phyloP scores from a whole-genome alignment of 1,140 invertebrate genomes.

The Macrobrachium nipponense region DNA sequence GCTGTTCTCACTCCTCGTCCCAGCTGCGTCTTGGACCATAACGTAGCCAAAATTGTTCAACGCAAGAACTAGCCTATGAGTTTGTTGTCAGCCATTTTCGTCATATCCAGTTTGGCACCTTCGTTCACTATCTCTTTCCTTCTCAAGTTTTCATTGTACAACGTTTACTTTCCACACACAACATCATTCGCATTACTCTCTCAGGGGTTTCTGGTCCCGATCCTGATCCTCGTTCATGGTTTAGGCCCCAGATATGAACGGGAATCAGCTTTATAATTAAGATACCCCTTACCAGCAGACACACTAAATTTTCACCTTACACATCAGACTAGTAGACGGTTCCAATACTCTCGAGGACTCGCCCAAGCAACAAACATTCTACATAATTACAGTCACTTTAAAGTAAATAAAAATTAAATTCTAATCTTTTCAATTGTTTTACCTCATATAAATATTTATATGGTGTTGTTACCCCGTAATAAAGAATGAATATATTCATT shows the following conservation, averaged over 20 bases:
- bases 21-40: slow-evolving; percentile 54
- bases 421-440: background rate
- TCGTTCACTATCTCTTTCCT: slow-evolving; percentile 27
- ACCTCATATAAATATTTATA: background rate
- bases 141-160: slow-evolving; percentile 52
- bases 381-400: background rate
- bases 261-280: background rate
- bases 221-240: slow-evolving; percentile 45
- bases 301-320: slow-evolving; percentile 38
- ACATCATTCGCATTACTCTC: slow-evolving; percentile 36
- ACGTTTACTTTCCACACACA: slow-evolving; percentile 29
- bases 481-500: background rate
- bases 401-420: background rate
- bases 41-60: slow-evolving; percentile 36
- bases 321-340: slow-evolving; percentile 42
- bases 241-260: slow-evolving; percentile 24
- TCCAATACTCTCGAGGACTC: slow-evolving; percentile 28
- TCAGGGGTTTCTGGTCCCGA: slow-evolving; percentile 36
- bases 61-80: background rate
- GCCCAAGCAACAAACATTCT: background rate
- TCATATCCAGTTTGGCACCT: slow-evolving; percentile 32
- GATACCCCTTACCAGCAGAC: slow-evolving; percentile 24
- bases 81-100: slow-evolving; percentile 56
- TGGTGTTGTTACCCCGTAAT: background rate
- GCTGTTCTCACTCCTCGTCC: slow-evolving; percentile 57